phyloP scores from a whole-genome alignment of 2,888 invertebrate genomes.

The Agonopterix heracliana region DNA sequence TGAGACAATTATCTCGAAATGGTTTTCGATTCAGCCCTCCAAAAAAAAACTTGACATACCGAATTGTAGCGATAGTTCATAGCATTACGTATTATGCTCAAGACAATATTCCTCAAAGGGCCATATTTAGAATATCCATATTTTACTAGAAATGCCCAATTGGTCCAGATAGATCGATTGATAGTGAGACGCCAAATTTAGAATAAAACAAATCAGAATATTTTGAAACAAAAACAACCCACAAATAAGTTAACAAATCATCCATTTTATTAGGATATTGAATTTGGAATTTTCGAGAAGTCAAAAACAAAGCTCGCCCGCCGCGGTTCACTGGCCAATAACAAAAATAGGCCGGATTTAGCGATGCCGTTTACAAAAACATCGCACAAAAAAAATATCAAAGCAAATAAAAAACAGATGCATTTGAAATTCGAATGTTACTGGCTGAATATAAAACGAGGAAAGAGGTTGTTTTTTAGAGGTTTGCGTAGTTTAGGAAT shows the following conservation, averaged over 20 bases:
- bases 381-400: slow-evolving; percentile 21
- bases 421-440: slow-evolving; percentile 21
- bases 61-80: no score
- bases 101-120: no score
- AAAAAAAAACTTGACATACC: no score
- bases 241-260: not conserved
- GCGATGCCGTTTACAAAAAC: slow-evolving; percentile 36
- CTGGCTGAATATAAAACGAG: slow-evolving; percentile 14
- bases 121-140: no score
- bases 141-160: no score
- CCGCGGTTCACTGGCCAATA: slow-evolving; percentile 40
- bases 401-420: slow-evolving; percentile 25
- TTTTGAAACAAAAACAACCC: not conserved
- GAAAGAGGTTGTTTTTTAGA: slow-evolving; percentile 11
- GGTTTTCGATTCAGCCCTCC: no score
- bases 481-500: slow-evolving; percentile 10
- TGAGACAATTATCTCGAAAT: no score
- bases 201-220: no score
- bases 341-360: slow-evolving; percentile 47
- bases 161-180: no score
- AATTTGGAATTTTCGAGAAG: slow-evolving; percentile 27
- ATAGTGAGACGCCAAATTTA: no score
- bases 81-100: no score
- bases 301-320: slow-evolving; percentile 25
- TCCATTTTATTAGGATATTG: slow-evolving; percentile 17